phyloP scores from a whole-genome alignment of 1,140 invertebrate genomes.

The Pararge aegeria region DNA sequence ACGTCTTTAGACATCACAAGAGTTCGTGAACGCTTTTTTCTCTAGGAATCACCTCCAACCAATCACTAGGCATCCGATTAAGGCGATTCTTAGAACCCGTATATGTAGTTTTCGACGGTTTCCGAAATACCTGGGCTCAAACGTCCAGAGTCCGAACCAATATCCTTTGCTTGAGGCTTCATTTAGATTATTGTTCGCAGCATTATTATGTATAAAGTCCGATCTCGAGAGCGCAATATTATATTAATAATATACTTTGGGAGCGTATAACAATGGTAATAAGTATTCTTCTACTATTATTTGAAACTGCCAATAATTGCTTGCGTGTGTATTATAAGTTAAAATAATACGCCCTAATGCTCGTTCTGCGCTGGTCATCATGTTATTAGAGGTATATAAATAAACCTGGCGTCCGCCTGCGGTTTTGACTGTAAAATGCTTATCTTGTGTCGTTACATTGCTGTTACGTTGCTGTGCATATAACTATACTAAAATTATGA shows the following conservation, averaged over 20 bases:
- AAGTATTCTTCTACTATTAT: constrained; percentile 49
- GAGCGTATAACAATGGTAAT: constrained; percentile 40
- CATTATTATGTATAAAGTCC: neutral
- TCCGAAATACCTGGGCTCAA: no score
- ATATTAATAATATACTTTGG: constrained; percentile 26
- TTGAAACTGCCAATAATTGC: constrained; percentile 50
- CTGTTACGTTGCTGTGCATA: neutral
- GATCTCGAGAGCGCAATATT: constrained; percentile 9
- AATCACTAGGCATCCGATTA: no score
- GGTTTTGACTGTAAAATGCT: neutral
- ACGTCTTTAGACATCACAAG: no score
- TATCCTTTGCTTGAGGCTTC: no score
- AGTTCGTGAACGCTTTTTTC: no score
- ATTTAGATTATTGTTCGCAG: neutral
- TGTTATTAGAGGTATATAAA: constrained; percentile 53
- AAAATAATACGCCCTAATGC: constrained; percentile 53
- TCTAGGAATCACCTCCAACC: no score
- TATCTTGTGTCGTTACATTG: neutral
- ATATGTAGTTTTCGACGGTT: no score
- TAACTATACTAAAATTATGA: no score
- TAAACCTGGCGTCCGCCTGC: constrained; percentile 29
- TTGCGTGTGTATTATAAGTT: constrained; percentile 47
- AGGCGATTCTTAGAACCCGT: no score
- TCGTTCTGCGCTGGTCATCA: constrained; percentile 46
- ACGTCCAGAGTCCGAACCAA: no score